These are phyloP conservation scores for Ligdia adustata DNA, from an alignment of 2,888 invertebrate genomes.

Conservation along the genomic window DNA sequence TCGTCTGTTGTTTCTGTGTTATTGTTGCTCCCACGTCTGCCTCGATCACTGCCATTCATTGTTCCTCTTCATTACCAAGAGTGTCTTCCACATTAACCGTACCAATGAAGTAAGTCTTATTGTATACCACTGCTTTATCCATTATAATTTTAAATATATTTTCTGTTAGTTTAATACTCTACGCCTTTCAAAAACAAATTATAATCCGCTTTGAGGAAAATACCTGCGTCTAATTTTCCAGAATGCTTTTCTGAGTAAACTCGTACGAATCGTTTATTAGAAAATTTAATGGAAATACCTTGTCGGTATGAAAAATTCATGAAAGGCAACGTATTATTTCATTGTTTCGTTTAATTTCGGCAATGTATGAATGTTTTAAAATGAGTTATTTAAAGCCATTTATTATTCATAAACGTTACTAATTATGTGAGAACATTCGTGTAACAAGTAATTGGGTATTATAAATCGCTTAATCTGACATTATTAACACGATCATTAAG, in stretches of 20 bases:
- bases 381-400: too few species aligned
- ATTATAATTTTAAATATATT: neutral
- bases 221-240: neutral
- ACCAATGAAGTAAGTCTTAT: slow-evolving; percentile 27
- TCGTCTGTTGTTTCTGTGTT: slow-evolving; percentile 18
- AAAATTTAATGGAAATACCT: slow-evolving; percentile 8
- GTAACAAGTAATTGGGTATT: too few species aligned
- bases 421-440: too few species aligned
- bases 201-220: neutral
- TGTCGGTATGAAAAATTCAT: slow-evolving; percentile 1
- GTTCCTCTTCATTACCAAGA: slow-evolving; percentile 14
- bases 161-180: neutral
- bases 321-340: slow-evolving; percentile 1
- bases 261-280: slow-evolving; percentile 4
- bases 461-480: too few species aligned
- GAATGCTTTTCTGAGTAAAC: neutral
- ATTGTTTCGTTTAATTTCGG: slow-evolving; percentile 9
- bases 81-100: slow-evolving; percentile 8
- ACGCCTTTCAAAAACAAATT: neutral
- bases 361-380: too few species aligned
- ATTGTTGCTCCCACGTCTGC: slow-evolving; percentile 28
- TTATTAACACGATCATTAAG: too few species aligned
- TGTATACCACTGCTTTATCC: neutral
- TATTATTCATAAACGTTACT: too few species aligned
- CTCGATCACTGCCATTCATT: slow-evolving; percentile 18